A percentile compares a stretch with the other conserved stretches of the same genome.
phyloP scores from a whole-genome alignment of 1,140 invertebrate species.

The Eriosoma lanigerum region DNA sequence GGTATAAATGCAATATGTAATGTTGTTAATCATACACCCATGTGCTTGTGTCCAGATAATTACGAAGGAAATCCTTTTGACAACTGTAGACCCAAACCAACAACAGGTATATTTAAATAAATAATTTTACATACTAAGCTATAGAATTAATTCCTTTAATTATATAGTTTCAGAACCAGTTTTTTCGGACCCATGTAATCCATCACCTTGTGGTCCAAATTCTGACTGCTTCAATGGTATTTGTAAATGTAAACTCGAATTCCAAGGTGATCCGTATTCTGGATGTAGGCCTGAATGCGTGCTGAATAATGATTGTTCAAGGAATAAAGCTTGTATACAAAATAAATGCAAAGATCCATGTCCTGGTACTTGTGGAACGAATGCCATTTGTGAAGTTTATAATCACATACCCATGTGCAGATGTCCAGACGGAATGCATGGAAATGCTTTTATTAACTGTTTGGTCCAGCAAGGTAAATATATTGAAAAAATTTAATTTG shows the following conservation, averaged over 20 bases:
- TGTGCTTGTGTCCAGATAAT: constrained; percentile 65
- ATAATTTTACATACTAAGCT: too few species aligned
- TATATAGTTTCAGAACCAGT: constrained; percentile 55
- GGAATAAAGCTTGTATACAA: constrained; percentile 67
- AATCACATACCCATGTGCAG: constrained; percentile 73
- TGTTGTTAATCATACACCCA: constrained; percentile 68
- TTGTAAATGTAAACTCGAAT: constrained; percentile 69
- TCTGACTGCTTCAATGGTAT: constrained; percentile 67
- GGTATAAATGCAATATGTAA: constrained; percentile 67
- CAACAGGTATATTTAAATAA: constrained; percentile 55
- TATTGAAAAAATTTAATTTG: constrained; percentile 51
- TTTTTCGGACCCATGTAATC: constrained; percentile 61
- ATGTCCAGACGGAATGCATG: constrained; percentile 67
- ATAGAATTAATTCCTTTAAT: too few species aligned
- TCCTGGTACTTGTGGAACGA: constrained; percentile 71
- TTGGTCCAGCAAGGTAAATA: constrained; percentile 58
- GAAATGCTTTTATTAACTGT: constrained; percentile 68
- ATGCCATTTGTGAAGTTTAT: constrained; percentile 70
- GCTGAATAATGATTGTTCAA: constrained; percentile 68
- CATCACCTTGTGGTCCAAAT: constrained; percentile 72
- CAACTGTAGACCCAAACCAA: constrained; percentile 62
- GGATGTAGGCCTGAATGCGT: constrained; percentile 73
- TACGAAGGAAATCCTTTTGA: constrained; percentile 66
- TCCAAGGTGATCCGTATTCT: constrained; percentile 67
- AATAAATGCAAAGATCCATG: constrained; percentile 75